Conservation (phyloP, 2,113 vertebrate species). For the Australoheros scitulus region DNA sequence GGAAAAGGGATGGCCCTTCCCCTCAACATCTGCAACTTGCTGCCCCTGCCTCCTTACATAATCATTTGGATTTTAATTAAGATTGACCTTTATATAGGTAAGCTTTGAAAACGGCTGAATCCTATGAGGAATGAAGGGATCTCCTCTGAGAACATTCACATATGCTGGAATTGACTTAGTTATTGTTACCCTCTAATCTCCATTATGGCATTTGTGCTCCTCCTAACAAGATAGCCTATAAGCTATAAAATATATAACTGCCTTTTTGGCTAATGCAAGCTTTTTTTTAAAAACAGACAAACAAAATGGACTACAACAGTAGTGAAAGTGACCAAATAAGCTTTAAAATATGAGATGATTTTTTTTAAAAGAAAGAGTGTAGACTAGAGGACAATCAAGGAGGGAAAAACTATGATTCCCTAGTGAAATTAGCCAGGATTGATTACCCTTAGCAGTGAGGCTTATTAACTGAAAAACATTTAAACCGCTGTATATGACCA, state of each 20-base stretch:
- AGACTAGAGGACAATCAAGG: constrained; percentile 56
- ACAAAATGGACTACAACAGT: not conserved
- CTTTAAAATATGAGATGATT: not conserved
- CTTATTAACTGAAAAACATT: constrained; percentile 53
- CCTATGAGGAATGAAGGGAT: constrained; percentile 30
- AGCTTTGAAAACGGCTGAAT: constrained; percentile 48
- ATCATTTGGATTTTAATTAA: constrained; percentile 65
- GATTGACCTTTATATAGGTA: constrained; percentile 62
- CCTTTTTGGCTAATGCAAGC: not conserved
- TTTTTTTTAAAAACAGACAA: not conserved
- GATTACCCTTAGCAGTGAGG: constrained; percentile 68
- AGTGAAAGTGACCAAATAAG: not conserved
- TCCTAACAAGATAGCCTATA: constrained; percentile 2
- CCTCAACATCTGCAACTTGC: constrained; percentile 39
- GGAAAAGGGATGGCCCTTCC: constrained; percentile 13
- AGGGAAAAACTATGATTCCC: constrained; percentile 30
- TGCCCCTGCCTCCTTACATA: constrained; percentile 23
- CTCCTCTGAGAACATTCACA: constrained; percentile 35
- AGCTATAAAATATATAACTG: not conserved
- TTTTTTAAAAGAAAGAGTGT: not conserved
- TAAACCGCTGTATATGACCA: constrained; percentile 22
- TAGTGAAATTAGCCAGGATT: constrained; percentile 58
- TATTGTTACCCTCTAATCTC: constrained; percentile 53
- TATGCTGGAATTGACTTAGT: constrained; percentile 38
- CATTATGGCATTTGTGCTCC: constrained; percentile 18